phyloP scores from a whole-genome alignment of 2,113 vertebrate genomes.

The Typhlomys cinereus region DNA sequence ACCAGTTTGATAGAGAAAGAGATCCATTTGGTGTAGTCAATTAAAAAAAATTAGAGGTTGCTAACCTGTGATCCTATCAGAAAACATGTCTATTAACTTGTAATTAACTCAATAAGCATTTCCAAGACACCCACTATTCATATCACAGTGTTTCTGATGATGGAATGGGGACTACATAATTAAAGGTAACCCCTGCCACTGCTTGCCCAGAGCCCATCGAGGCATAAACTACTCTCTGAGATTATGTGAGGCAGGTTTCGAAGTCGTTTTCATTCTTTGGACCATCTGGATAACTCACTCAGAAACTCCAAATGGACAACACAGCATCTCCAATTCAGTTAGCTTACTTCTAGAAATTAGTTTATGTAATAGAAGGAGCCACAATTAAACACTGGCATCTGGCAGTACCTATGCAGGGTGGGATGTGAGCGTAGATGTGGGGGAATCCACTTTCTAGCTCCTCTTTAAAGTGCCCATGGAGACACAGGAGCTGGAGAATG shows the following conservation, averaged over 20 bases:
- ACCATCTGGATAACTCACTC: conserved; percentile 67
- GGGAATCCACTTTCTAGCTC: not conserved
- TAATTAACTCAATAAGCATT: conserved; percentile 37
- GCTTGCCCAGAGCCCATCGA: conserved; percentile 26
- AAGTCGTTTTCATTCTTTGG: conserved; percentile 63
- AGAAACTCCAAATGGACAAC: conserved; percentile 72
- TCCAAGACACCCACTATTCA: conserved; percentile 46
- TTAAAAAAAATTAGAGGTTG: conserved; percentile 42
- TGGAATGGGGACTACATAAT: conserved; percentile 46
- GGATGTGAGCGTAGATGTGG: not conserved
- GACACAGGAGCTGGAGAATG: not conserved
- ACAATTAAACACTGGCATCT: conserved; percentile 54
- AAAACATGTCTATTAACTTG: conserved; percentile 38
- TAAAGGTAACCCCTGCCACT: conserved; percentile 35
- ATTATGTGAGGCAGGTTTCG: conserved; percentile 52
- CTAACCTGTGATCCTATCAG: conserved; percentile 2
- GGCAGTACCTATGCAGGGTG: conserved; percentile 6
- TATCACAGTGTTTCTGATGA: conserved; percentile 40
- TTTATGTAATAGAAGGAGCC: conserved; percentile 58
- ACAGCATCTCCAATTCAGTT: conserved; percentile 68
- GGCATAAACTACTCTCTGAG: conserved; percentile 44
- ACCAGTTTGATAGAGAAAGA: conserved; percentile 4
- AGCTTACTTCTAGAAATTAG: conserved; percentile 68
- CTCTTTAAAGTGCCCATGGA: not conserved
- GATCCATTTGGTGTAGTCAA: not conserved